Conservation (phyloP, 1,140 invertebrate genomes). For the Reticulitermes speratus region DNA sequence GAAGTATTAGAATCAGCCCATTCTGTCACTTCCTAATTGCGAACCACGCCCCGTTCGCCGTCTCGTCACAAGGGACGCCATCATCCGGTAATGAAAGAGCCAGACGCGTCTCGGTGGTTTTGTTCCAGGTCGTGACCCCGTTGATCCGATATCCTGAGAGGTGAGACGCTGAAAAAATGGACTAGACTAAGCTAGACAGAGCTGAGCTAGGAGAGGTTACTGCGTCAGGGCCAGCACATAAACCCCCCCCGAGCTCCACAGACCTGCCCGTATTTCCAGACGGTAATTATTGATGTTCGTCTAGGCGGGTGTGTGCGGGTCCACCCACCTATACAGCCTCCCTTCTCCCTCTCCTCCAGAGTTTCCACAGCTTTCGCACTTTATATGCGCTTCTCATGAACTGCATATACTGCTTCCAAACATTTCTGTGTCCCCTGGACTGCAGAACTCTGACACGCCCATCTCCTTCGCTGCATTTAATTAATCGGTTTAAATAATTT, state of each 20-base stretch:
- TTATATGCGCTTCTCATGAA: too few species aligned
- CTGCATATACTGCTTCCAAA: neutral
- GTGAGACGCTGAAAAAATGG: neutral
- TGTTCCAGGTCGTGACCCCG: neutral
- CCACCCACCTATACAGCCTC: neutral
- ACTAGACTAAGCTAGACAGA: too few species aligned
- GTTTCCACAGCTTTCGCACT: neutral
- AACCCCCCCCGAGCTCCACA: neutral
- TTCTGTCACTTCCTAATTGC: too few species aligned
- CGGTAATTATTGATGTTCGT: conserved; percentile 29
- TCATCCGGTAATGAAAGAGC: too few species aligned
- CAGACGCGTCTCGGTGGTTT: neutral
- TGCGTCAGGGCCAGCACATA: neutral
- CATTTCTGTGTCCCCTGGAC: too few species aligned
- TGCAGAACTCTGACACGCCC: neutral
- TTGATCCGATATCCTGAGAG: neutral
- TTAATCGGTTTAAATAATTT: neutral
- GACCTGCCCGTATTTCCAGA: conserved; percentile 18
- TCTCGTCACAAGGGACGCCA: too few species aligned
- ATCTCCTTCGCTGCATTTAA: neutral
- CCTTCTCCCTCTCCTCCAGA: neutral
- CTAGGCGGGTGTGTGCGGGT: neutral
- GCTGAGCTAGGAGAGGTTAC: too few species aligned
- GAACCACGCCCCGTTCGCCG: too few species aligned
- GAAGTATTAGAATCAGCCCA: too few species aligned